Base-by-base conservation (phyloP, 2,797 vertebrate species). In the Pangasius djambal region DNA sequence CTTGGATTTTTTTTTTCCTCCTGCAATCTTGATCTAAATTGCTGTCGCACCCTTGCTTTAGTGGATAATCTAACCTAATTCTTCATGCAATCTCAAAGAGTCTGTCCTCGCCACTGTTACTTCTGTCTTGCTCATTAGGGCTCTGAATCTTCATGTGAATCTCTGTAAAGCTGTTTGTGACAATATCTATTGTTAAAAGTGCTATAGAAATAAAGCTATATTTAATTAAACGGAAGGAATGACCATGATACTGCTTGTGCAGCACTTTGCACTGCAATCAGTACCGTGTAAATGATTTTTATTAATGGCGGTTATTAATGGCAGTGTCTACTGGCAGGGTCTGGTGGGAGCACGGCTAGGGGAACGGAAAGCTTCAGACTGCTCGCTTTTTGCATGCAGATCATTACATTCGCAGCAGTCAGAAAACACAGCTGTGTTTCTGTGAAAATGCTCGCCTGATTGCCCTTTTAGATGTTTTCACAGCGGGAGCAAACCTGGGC, bases 391-490 rank as follows among this genome's bases (percentile, higher is more conserved):
- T 13, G 44, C 44, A 52, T 34, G 34, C 48, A 82, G 25, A 67
- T 78, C 70, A 84, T 77, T 87, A 86, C 7, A 28, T 69, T 77
- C 12, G 10, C 5, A 84, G 79, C 4, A 25, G 63, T 86, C 15
- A 18, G 34, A 85, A 88, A 67, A 25, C n/a, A 85, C 72, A 78
- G 61, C 59, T 88, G 72, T 31, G 74, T 57, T 88, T 84, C 57
- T 79, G 16, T 74, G 52, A 74, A 88, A 82, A 75, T 25, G 55
- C 10, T 57, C 6, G 34, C 6, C 22, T 77, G 83, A 79, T 88
- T 88, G 83, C 88, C 74, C 74, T 70, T 88, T 88, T 57, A 88
- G 61, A 88, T 48, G 74, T 85, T 85, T 75, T 88, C 88, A 69
- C 88, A 85, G 83, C n/a, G 3, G 83, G 72, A 57, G 74, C 74